Conservation (phyloP, 2,888 invertebrate species). For the Phorcus lineatus region DNA sequence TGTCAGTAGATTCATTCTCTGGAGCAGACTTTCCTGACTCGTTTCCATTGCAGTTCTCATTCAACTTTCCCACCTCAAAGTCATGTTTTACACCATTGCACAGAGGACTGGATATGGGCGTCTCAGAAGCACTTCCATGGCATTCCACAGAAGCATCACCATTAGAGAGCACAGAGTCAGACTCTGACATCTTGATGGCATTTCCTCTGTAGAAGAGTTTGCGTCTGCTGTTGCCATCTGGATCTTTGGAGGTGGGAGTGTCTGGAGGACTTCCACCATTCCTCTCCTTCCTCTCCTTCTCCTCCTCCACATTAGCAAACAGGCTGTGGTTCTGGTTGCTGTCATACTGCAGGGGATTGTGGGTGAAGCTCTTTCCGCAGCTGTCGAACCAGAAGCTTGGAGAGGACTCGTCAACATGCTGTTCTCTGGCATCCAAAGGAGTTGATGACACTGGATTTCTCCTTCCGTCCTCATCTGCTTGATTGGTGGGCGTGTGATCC, state of each 20-base stretch:
- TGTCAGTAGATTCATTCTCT: neutral
- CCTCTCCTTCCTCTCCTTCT: neutral
- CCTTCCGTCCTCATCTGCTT: too few relatives aligned
- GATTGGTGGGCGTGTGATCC: too few relatives aligned
- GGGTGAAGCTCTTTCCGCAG: conserved; percentile 24
- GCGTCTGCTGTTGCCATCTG: neutral
- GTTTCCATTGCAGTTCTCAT: neutral
- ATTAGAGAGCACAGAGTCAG: conserved; percentile 7
- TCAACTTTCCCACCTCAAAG: neutral
- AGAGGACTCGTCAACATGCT: neutral
- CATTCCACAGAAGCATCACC: neutral
- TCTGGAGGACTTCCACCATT: neutral
- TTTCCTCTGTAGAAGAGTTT: neutral
- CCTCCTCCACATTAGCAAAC: neutral
- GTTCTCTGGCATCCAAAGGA: too few relatives aligned
- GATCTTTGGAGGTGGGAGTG: neutral
- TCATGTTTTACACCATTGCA: neutral
- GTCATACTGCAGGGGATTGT: conserved; percentile 12
- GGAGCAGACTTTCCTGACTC: neutral
- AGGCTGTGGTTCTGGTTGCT: neutral
- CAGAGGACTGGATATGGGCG: neutral
- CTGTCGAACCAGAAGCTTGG: conserved; percentile 30
- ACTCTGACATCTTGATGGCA: neutral
- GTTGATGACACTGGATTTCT: too few relatives aligned
- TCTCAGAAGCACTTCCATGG: neutral